Evolutionary conservation across 23 tunicate species (phyloP), one percentile per base, ranked within the genome.

Genomic region (Ascidia mentula): DNA sequence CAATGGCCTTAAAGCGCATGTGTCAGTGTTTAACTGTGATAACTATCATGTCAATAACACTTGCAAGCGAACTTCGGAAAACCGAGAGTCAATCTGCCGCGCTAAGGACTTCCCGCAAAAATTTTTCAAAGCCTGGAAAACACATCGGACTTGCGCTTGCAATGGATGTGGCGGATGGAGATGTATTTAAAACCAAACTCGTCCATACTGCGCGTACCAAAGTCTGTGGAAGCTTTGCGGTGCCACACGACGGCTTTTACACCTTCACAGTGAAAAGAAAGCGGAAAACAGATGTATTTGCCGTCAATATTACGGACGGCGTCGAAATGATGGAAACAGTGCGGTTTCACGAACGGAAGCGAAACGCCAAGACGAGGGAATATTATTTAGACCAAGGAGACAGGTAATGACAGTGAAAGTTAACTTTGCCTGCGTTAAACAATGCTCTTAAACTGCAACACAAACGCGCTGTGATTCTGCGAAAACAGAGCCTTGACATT

Each of bases 311-410:
- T 1, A 53, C 65, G 65, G 24, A 53, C 13, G 65, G 65, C 65
- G 65, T 20, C 65, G 65, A 53, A 53, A 53, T 28, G 65, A 53
- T 53, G 65, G 65, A 53, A 28, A 53, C 65, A 20, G 65, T 53
- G 24, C 65, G 13, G 13, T 53, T 53, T 53, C 24, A 20, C 65
- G 2, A 28, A 53, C 65, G 65, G 7, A 53, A 53, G 24, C 65
- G 65, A 53, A 53, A 53, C 65, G 65, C 65, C 28, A 53, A 53
- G 65, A 5, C 65, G 4, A 53, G 24, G 4, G 65, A 53, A 26
- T 28, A 5, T 28, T 53, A 53, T 9, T 28, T 53, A 20, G 65
- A 53, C 22, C 65, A 53, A 53, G 65, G 65, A 6, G 13, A 53
- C 65, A 53, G 65, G 65, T 53, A 53, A 53, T n/a, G n/a, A n/a